These are phyloP conservation scores for Tympanuchus pallidicinctus DNA, from an alignment of 2,113 vertebrate genomes.

Conservation along the genomic window DNA sequence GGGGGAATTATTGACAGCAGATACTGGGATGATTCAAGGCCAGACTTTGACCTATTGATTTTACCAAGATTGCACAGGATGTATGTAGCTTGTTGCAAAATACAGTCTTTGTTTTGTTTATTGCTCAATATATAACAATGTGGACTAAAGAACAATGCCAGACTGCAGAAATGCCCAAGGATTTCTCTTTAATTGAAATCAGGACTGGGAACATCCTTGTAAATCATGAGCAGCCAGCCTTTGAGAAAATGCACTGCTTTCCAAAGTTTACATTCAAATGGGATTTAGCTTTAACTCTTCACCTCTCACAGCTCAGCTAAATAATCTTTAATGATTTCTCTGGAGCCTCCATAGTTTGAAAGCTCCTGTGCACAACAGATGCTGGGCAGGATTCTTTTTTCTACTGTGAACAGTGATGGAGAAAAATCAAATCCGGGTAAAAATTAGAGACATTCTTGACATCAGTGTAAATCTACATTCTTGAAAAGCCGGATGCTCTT, in stretches of 20 bases:
- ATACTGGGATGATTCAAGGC: conserved; percentile 32
- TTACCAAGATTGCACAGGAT: background rate
- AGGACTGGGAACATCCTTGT: conserved; percentile 16
- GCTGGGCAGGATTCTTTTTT: background rate
- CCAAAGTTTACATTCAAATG: conserved; percentile 17
- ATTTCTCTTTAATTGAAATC: conserved; percentile 72
- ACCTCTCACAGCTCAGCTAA: background rate
- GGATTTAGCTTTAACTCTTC: conserved; percentile 53
- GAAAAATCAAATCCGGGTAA: background rate
- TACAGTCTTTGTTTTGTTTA: conserved; percentile 56
- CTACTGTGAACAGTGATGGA: background rate
- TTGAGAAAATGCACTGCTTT: conserved; percentile 45
- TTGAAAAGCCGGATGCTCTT: background rate
- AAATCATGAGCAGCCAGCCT: conserved; percentile 3
- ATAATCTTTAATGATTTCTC: background rate
- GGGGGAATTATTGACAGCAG: conserved; percentile 27
- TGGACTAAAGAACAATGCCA: conserved; percentile 12
- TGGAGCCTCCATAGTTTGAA: background rate
- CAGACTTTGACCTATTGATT: conserved; percentile 62
- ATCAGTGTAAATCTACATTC: background rate
- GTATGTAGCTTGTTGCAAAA: conserved; percentile 9
- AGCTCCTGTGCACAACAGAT: background rate
- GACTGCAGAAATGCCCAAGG: conserved; percentile 51
- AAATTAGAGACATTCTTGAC: background rate
- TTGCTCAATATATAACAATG: conserved; percentile 60